Conservation (phyloP, 2,797 vertebrate species). For the Sebastes nivosus region DNA sequence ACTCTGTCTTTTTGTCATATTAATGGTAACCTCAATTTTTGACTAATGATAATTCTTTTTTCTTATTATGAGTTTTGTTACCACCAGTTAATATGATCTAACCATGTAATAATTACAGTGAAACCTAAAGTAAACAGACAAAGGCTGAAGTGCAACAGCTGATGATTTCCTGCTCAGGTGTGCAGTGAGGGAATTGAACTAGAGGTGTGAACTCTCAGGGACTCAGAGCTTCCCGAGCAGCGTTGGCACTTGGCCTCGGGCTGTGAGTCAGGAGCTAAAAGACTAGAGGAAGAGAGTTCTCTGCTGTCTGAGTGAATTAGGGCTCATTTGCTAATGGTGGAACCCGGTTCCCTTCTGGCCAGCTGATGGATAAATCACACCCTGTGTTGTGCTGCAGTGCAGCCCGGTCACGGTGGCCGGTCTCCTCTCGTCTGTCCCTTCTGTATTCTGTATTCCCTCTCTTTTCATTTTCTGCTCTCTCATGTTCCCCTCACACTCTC, state of each 20-base stretch:
- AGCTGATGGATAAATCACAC: constrained; percentile 48
- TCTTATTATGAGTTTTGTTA: background rate
- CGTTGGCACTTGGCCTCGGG: background rate
- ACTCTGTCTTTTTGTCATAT: no score
- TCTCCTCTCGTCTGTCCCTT: background rate
- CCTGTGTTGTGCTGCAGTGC: constrained; percentile 51
- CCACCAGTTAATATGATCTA: background rate
- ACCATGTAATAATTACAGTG: background rate
- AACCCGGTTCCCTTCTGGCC: background rate
- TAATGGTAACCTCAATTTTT: no score
- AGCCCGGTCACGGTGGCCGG: constrained; percentile 9
- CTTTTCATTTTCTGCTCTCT: background rate
- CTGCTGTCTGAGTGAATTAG: constrained; percentile 63
- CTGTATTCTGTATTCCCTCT: constrained; percentile 1
- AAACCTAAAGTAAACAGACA: background rate
- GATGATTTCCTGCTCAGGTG: background rate
- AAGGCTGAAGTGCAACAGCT: background rate
- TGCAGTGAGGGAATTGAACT: background rate
- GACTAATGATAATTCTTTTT: background rate
- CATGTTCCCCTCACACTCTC: background rate
- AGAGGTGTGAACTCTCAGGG: background rate
- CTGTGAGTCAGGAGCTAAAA: constrained; percentile 4
- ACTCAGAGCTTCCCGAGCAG: constrained; percentile 10
- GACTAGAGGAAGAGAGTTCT: constrained; percentile 26
- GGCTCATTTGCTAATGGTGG: constrained; percentile 75